Evolutionary conservation across 2,113 vertebrate genomes (phyloP).

Genomic region (Pteronura brasiliensis): DNA sequence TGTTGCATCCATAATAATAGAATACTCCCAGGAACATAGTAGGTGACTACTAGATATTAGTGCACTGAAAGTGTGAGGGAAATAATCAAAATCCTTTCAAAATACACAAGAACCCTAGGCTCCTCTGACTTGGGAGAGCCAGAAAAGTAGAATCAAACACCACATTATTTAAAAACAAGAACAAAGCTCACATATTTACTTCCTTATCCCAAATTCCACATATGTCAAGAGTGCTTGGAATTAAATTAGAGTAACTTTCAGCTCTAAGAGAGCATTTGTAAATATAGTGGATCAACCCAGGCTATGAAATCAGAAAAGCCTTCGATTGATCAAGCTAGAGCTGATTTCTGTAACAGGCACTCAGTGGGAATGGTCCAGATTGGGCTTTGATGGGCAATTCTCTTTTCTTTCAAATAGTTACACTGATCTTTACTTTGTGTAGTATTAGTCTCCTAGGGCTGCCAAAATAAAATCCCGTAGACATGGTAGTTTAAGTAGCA

Average conservation of each 20-base stretch:
- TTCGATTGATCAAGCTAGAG: neutral
- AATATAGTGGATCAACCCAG: fast-evolving
- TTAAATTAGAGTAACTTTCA: neutral
- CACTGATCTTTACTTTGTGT: neutral
- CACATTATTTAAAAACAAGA: neutral
- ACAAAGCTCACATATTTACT: neutral
- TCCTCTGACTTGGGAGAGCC: neutral
- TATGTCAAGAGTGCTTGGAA: neutral
- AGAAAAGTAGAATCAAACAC: neutral
- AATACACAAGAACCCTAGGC: neutral
- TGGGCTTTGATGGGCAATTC: neutral
- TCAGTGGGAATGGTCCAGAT: neutral
- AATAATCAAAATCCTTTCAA: neutral
- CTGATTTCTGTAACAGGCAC: fast-evolving
- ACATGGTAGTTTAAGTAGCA: neutral
- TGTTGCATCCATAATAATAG: neutral
- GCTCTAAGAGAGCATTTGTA: neutral
- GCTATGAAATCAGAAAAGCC: neutral
- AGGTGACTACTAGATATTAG: neutral
- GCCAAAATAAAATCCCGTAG: fast-evolving
- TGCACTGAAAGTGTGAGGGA: neutral
- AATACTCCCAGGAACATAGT: neutral
- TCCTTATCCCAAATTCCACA: neutral
- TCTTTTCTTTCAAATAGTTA: neutral
- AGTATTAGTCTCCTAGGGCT: neutral